A percentile compares a stretch with the other conserved stretches of the same genome.
phyloP scores from a whole-genome alignment of 1,140 invertebrate genomes.

The Bombus huntii region DNA sequence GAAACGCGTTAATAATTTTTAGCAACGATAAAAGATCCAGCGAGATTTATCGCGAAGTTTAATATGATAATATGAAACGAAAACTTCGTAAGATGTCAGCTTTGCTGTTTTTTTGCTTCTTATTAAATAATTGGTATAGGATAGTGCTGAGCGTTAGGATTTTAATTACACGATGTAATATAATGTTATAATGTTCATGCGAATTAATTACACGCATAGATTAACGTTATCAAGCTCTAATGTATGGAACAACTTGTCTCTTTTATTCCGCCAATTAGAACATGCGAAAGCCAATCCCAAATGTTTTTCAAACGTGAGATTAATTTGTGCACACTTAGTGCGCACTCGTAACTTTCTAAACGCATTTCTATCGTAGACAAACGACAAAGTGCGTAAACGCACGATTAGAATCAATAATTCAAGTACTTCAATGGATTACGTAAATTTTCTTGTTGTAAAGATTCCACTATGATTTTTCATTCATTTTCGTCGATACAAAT shows the following conservation, averaged over 20 bases:
- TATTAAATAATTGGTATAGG: background rate
- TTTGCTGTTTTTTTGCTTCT: background rate
- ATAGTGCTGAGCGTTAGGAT: background rate
- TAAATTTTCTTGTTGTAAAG: background rate
- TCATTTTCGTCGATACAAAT: too few relatives aligned
- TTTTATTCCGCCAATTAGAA: background rate
- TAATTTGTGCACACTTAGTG: background rate
- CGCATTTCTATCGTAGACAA: background rate
- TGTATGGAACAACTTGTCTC: background rate
- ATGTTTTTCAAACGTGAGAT: background rate
- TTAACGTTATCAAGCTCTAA: background rate
- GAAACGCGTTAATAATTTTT: background rate
- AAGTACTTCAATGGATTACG: background rate
- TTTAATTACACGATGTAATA: constrained; percentile 1
- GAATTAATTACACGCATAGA: background rate
- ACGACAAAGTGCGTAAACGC: background rate
- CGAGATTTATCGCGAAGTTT: background rate
- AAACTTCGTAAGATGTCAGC: background rate
- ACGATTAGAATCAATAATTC: background rate
- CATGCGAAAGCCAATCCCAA: background rate
- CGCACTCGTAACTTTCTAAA: background rate
- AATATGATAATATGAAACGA: background rate
- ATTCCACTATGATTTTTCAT: background rate
- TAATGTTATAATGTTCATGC: background rate
- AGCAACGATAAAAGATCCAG: background rate